These are phyloP conservation scores for Apis mellifera DNA, from an alignment of 1,140 invertebrate genomes.

Conservation along the genomic window DNA sequence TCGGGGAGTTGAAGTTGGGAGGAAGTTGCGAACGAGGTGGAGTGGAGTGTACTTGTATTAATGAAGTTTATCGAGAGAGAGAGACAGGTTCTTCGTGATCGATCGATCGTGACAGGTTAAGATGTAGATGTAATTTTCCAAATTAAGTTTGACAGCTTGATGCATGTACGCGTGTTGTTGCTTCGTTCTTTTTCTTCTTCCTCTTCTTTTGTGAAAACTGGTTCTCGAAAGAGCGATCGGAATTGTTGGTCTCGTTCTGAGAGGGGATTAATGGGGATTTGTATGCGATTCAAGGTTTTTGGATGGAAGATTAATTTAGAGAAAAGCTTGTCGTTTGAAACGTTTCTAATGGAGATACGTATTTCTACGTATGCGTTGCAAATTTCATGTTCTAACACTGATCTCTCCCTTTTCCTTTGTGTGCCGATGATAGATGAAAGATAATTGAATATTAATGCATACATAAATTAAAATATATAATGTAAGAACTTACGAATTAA, in stretches of 20 bases:
- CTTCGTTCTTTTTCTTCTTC: too few species aligned
- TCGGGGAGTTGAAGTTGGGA: neutral
- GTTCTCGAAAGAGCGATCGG: neutral
- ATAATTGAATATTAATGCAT: too few species aligned
- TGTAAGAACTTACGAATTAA: neutral
- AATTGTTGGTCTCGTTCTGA: neutral
- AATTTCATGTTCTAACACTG: too few species aligned
- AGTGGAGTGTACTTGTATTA: neutral
- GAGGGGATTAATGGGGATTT: constrained; percentile 3
- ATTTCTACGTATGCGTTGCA: too few species aligned
- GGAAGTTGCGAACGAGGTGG: neutral
- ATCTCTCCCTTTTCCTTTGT: too few species aligned
- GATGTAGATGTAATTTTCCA: constrained; percentile 15
- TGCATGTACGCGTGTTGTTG: neutral
- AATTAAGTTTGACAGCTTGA: constrained; percentile 32
- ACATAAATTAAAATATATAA: too few species aligned
- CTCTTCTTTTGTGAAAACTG: neutral
- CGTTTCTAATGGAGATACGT: too few species aligned
- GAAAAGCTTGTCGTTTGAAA: too few species aligned
- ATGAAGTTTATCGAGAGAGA: constrained; percentile 2
- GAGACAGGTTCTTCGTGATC: constrained; percentile 8
- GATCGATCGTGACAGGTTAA: constrained; percentile 23
- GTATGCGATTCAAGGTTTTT: too few species aligned
- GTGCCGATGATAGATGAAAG: too few species aligned
- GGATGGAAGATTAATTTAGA: too few species aligned